These are phyloP conservation scores for Drosophila aldrichi DNA, from an alignment of 2,888 invertebrate species.

Conservation along the genomic window DNA sequence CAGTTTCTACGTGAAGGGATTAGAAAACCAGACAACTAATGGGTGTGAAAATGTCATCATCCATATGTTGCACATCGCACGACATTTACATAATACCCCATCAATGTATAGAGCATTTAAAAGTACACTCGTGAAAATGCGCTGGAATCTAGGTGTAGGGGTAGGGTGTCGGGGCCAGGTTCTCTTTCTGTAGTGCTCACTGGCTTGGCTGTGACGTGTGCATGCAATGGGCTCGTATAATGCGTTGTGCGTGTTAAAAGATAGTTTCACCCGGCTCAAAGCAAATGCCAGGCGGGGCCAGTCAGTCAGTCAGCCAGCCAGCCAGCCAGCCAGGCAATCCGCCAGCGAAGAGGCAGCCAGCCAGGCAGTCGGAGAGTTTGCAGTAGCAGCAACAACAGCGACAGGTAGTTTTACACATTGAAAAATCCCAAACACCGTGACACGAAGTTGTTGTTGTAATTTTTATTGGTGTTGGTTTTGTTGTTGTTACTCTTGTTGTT, in stretches of 20 bases:
- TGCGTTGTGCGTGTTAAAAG: conserved; percentile 81
- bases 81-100: conserved; percentile 3
- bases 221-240: conserved; percentile 79
- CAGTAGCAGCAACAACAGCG: conserved; percentile 68
- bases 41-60: not conserved
- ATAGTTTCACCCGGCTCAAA: conserved; percentile 79
- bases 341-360: conserved; percentile 18
- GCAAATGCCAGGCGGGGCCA: conserved; percentile 53
- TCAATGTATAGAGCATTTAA: conserved; percentile 20
- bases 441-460: conserved; percentile 46
- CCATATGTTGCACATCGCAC: conserved; percentile 6
- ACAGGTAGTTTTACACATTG: conserved; percentile 81
- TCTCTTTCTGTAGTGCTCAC: conserved; percentile 13
- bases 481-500: conserved; percentile 18
- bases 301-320: conserved; percentile 30
- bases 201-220: conserved; percentile 59
- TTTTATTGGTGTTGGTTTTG: conserved; percentile 32
- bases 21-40: conserved; percentile 6
- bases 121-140: conserved; percentile 38
- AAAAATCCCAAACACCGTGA: conserved; percentile 80
- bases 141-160: conserved; percentile 11
- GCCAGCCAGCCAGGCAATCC: conserved; percentile 26
- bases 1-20: not conserved
- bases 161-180: conserved; percentile 25
- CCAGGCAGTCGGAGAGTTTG: conserved; percentile 45